Base-by-base conservation (phyloP, 2,888 invertebrate genomes). In the Glaucopsyche alexis region DNA sequence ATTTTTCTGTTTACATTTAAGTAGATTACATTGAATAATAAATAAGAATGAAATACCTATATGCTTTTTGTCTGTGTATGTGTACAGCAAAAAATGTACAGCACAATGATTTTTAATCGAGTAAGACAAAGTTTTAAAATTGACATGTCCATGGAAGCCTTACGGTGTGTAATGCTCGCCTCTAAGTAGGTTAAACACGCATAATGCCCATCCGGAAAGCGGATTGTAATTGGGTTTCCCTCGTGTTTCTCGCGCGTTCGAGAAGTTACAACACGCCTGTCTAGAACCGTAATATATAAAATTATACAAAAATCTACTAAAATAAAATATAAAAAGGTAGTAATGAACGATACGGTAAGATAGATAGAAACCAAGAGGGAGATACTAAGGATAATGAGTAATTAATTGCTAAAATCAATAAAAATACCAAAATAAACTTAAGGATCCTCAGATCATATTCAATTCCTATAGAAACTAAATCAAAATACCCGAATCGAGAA, bases 141-240 rank as follows among this genome's bases (percentile, higher is more conserved):
- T 80, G 82, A 14, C 78, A 80, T 79, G 85, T 82, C 81, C 78
- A 14, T 81, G 75, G 88, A 88, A 86, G 82, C 86, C 87, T 79
- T 84, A 86, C 72, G 81, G 74, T n/a, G 47, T 40, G 80, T 80
- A 80, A 80, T 81, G 82, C 80, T 80, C 75, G 78, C 78, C 76
- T 79, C 74, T 81, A 87, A 84, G 82, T 87, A 82, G 87, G 88
- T 85, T 88, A 86, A 86, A 81, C 81, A 79, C 81, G 79, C 81
- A 80, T 82, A 84, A 82, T 81, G 77, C 79, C 80, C 85, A 84
- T 85, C 85, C 82, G 81, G 81, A 82, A 83, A 60, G 77, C 79
- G 76, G 78, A 78, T 79, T 79, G 75, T 76, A 75, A 77, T 74
- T 75, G 69, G 72, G 76, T 74, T 74, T 74, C 60, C 60, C 66